Evolutionary conservation across 1,140 invertebrate genomes (phyloP).

Genomic region (Pachypeltis micranthus): DNA sequence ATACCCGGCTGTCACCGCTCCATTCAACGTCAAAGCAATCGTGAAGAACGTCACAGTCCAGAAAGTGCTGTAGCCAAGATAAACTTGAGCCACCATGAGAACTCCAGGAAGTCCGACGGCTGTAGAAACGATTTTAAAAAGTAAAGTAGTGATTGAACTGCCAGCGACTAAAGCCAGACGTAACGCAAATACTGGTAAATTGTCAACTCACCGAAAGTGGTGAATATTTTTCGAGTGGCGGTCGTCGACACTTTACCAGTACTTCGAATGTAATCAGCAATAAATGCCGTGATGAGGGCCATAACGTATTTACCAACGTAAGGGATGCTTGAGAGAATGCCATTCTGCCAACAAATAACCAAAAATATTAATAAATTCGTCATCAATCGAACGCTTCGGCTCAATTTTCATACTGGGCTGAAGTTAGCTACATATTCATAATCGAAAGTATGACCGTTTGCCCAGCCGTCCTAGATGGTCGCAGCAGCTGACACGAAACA

Average conservation of each 20-base stretch:
- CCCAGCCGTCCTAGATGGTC: no score
- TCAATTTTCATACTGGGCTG: conserved; percentile 5
- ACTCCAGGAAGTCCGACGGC: conserved; percentile 59
- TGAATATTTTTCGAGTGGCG: conserved; percentile 54
- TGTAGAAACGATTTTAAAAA: conserved; percentile 25
- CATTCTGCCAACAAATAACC: conserved; percentile 39
- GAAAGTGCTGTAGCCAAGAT: conserved; percentile 47
- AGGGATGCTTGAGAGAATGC: conserved; percentile 49
- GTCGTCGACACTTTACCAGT: conserved; percentile 44
- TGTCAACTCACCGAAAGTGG: conserved; percentile 42
- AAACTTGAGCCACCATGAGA: conserved; percentile 49
- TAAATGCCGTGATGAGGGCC: conserved; percentile 55
- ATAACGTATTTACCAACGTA: conserved; percentile 57
- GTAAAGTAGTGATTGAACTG: no score
- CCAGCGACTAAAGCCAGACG: background rate
- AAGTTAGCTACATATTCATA: no score
- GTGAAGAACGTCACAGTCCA: conserved; percentile 47
- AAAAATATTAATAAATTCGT: background rate
- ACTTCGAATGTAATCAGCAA: conserved; percentile 49
- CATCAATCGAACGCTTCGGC: background rate
- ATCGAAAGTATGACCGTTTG: no score
- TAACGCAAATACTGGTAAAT: background rate
- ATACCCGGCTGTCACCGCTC: conserved; percentile 56
- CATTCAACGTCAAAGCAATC: conserved; percentile 50
- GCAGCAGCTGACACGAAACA: no score